These are phyloP conservation scores for Hypotaenidia philippensis DNA, from an alignment of 2,797 vertebrate genomes.

Conservation along the genomic window DNA sequence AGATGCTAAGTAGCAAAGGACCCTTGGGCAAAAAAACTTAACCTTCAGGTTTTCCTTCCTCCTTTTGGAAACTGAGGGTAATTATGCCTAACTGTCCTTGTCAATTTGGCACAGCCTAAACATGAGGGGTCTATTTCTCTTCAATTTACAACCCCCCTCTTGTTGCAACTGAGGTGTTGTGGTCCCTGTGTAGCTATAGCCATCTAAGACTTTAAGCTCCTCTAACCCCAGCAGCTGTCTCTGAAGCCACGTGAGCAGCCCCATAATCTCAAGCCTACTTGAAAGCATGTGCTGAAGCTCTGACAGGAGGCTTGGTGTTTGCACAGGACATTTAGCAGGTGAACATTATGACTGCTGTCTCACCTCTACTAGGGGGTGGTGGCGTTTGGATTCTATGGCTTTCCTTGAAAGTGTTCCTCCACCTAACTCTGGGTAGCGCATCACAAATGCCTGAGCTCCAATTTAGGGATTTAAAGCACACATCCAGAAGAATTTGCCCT, in stretches of 20 bases:
- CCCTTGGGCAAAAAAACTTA: background rate
- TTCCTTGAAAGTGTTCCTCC: background rate
- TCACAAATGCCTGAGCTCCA: background rate
- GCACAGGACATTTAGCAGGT: background rate
- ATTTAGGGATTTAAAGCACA: background rate
- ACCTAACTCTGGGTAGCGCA: accelerated
- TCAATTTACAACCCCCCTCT: background rate
- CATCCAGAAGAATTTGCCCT: background rate
- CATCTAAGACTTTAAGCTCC: background rate
- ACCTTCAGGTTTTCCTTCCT: background rate
- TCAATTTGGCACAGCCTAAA: background rate
- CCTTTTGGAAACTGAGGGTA: background rate
- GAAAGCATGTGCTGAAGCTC: background rate
- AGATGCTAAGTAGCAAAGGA: background rate
- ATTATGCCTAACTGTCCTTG: background rate
- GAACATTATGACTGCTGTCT: background rate
- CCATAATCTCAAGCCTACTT: background rate
- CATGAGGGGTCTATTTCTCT: background rate
- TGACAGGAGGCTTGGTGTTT: background rate
- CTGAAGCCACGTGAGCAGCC: background rate
- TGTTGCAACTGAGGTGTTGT: background rate
- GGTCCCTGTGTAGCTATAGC: background rate
- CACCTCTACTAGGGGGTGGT: background rate
- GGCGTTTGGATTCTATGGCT: background rate
- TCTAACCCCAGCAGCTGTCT: background rate